These are phyloP conservation scores for Gonocerus acuteangulatus DNA, from an alignment of 2,888 invertebrate species.

Conservation along the genomic window DNA sequence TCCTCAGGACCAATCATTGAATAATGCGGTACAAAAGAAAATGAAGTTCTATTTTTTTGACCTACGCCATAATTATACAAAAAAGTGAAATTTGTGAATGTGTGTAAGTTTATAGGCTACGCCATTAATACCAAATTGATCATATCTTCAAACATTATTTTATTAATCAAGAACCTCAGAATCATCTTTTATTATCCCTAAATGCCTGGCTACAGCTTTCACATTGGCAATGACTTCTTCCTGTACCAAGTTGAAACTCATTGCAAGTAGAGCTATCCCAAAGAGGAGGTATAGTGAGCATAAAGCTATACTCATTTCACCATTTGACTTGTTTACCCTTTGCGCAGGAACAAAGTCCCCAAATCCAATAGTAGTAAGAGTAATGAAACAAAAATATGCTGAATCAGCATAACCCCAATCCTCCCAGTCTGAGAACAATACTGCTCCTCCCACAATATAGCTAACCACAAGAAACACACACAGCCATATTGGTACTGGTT, in stretches of 20 bases:
- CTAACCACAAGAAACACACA: conserved; percentile 81
- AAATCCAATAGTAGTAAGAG: conserved; percentile 86
- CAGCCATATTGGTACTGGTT: conserved; percentile 81
- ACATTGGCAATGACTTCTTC: conserved; percentile 87
- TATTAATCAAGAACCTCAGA: conserved; percentile 6
- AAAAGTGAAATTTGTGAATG: too few relatives aligned
- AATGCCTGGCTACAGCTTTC: conserved; percentile 71
- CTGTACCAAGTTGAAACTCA: conserved; percentile 94
- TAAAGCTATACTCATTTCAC: conserved; percentile 64
- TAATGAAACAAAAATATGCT: conserved; percentile 90
- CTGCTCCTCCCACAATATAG: conserved; percentile 83
- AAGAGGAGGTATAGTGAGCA: conserved; percentile 88
- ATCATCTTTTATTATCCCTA: conserved; percentile 79
- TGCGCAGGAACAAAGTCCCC: conserved; percentile 87
- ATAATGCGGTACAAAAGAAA: too few relatives aligned
- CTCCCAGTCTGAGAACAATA: conserved; percentile 78
- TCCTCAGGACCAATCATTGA: too few relatives aligned
- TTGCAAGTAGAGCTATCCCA: conserved; percentile 87
- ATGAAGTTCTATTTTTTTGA: too few relatives aligned
- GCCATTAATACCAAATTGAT: too few relatives aligned
- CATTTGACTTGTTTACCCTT: conserved; percentile 47
- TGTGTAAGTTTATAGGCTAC: too few relatives aligned
- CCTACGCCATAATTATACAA: too few relatives aligned
- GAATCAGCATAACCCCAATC: conserved; percentile 78
- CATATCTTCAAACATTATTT: too few relatives aligned